A percentile compares a stretch with the other conserved stretches of the same genome.
These are phyloP conservation scores for human (Homo sapiens) DNA, from an alignment of 2,113 vertebrate genomes.

Conservation along the genomic window GRCh38 chr21:39426501-39427000, in stretches of 20 bases:
- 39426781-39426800: background rate
- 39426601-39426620: background rate
- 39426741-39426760: accelerated
- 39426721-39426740: background rate
- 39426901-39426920: background rate
- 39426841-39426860: background rate
- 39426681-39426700: background rate
- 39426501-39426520: background rate
- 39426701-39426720: background rate
- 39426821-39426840: background rate
- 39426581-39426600: background rate
- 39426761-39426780: background rate
- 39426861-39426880: background rate
- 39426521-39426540: background rate
- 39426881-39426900: background rate
- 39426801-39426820: background rate
- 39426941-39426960: background rate
- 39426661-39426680: background rate
- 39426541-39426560: background rate
- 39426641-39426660: background rate
- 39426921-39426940: background rate
- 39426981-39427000: background rate
- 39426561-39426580: background rate
- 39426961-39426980: background rate
- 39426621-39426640: background rate